phyloP scores from a whole-genome alignment of 2,888 invertebrate species.

The Amblyteles armatorius region DNA sequence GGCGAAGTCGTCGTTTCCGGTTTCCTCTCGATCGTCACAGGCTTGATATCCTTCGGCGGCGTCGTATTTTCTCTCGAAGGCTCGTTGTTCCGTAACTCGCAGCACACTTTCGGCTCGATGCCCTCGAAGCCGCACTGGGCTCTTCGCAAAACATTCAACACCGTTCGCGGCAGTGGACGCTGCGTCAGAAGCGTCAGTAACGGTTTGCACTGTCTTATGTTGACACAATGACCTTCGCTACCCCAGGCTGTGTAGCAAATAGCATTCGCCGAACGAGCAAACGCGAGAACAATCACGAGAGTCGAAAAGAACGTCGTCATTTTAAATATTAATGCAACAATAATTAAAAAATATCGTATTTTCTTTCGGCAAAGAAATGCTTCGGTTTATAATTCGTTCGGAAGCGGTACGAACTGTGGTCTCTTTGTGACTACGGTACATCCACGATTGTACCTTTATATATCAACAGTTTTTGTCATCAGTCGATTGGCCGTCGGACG shows the following conservation, averaged over 20 bases:
- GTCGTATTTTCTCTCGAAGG: neutral
- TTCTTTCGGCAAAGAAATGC: neutral
- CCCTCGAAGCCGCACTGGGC: constrained; percentile 84
- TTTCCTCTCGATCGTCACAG: neutral
- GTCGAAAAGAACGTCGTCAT: constrained; percentile 10
- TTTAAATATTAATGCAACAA: neutral
- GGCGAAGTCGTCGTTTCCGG: constrained; percentile 6
- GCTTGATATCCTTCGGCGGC: neutral
- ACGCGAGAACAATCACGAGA: neutral
- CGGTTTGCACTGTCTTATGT: constrained; percentile 60
- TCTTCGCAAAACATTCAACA: constrained; percentile 53
- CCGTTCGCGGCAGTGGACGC: constrained; percentile 43
- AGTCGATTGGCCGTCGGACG: neutral
- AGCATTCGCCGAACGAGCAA: neutral
- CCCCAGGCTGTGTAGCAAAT: constrained; percentile 60
- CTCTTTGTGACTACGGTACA: neutral
- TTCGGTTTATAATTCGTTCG: constrained; percentile 8
- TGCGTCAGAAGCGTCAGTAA: constrained; percentile 47
- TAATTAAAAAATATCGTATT: neutral
- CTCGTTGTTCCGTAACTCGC: constrained; percentile 73
- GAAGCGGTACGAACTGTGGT: neutral
- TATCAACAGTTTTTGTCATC: neutral
- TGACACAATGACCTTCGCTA: constrained; percentile 56
- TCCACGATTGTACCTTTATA: constrained; percentile 4
- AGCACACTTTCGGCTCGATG: constrained; percentile 86